Evolutionary conservation across 1,140 invertebrate species (phyloP).

Genomic region (Drosophila pandora): DNA sequence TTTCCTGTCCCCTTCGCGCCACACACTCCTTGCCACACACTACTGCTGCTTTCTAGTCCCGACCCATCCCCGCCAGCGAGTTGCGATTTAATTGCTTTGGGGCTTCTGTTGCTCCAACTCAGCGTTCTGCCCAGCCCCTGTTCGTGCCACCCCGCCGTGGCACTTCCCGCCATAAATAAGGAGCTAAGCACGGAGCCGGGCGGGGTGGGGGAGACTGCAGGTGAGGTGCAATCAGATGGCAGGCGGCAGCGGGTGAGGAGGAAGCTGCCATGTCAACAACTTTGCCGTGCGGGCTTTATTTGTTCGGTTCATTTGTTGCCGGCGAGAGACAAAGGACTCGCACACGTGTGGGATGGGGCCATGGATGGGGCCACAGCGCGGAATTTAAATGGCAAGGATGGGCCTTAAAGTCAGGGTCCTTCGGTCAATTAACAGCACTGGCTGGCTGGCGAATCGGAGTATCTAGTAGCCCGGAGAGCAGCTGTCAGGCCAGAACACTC

Average conservation of each 20-base stretch:
- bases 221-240: slow-evolving; percentile 8
- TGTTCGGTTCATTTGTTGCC: slow-evolving; percentile 62
- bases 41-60: neutral
- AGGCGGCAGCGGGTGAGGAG: neutral
- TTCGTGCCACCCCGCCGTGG: slow-evolving; percentile 19
- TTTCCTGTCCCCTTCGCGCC: slow-evolving; percentile 1
- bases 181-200: slow-evolving; percentile 42
- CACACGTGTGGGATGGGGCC: neutral
- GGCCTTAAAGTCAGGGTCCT: neutral
- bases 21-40: slow-evolving; percentile 9
- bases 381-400: neutral
- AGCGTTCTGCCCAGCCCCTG: neutral
- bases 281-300: slow-evolving; percentile 64
- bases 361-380: too few relatives aligned
- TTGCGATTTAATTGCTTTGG: slow-evolving; percentile 70
- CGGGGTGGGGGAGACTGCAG: neutral
- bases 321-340: slow-evolving; percentile 3
- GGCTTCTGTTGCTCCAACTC: slow-evolving; percentile 23
- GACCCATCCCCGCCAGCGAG: neutral
- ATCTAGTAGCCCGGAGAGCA: neutral
- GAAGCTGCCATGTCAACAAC: slow-evolving; percentile 59
- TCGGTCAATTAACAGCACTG: neutral
- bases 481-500: neutral
- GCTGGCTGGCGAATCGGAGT: neutral
- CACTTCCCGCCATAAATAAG: slow-evolving; percentile 70